phyloP scores from a whole-genome alignment of 1,140 invertebrate species.

The Bombus soroeensis region DNA sequence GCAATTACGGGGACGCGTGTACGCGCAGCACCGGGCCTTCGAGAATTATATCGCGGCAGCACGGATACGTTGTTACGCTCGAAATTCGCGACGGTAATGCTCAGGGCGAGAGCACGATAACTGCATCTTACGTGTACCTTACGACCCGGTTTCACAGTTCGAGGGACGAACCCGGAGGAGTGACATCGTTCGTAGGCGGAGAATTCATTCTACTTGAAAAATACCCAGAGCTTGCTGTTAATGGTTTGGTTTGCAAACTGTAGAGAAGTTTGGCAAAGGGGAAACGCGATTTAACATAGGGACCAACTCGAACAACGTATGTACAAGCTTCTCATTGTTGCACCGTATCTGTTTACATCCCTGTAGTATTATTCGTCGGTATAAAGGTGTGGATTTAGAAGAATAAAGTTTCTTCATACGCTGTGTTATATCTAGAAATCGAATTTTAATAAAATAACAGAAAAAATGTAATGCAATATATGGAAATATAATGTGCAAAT shows the following conservation, averaged over 20 bases:
- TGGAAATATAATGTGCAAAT: too few species aligned
- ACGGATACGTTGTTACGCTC: slow-evolving; percentile 62
- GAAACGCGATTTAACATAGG: neutral
- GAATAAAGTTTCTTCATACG: too few species aligned
- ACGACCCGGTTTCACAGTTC: slow-evolving; percentile 60
- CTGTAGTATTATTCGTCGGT: too few species aligned
- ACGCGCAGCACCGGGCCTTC: slow-evolving; percentile 29
- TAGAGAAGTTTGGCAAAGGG: neutral
- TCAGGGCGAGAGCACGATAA: slow-evolving; percentile 54
- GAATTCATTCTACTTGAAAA: slow-evolving; percentile 56
- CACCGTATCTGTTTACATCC: too few species aligned
- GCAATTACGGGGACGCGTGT: slow-evolving; percentile 63
- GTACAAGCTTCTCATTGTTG: too few species aligned
- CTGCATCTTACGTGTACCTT: slow-evolving; percentile 66
- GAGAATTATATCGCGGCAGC: slow-evolving; percentile 64
- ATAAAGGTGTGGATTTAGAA: too few species aligned
- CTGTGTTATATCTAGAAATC: too few species aligned
- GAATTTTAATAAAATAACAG: too few species aligned
- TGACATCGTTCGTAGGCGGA: slow-evolving; percentile 59
- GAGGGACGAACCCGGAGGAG: slow-evolving; percentile 52
- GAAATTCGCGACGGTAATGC: slow-evolving; percentile 65
- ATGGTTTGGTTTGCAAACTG: neutral
- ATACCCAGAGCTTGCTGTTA: slow-evolving; percentile 23
- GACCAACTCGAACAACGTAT: too few species aligned
- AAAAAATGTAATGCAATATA: too few species aligned